Conservation (phyloP, 2,888 invertebrate genomes). For the Heteromurus nitidus region DNA sequence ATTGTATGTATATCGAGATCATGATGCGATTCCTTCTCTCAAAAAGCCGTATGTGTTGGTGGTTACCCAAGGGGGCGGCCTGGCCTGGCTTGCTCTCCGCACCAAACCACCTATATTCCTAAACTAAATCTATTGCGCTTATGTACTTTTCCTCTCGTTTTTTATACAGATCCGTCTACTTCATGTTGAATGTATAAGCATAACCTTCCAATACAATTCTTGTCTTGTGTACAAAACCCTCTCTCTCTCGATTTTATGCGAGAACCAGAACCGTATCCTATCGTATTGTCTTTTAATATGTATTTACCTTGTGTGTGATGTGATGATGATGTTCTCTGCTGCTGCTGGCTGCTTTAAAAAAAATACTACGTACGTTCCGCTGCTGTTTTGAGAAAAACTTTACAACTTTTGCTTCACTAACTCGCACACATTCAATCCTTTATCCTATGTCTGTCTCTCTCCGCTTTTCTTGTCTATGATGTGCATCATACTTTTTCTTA, state of each 20-base stretch:
- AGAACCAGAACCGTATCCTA: not conserved
- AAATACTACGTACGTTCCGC: constrained; percentile 22
- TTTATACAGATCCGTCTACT: no score
- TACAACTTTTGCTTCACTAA: constrained; percentile 23
- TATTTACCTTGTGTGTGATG: constrained; percentile 21
- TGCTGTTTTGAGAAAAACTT: constrained; percentile 37
- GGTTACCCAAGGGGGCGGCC: constrained; percentile 50
- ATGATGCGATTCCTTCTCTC: no score
- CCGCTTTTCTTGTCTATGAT: no score
- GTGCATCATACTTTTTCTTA: constrained; percentile 18
- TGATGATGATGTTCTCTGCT: no score
- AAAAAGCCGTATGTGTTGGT: not conserved
- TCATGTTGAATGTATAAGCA: not conserved
- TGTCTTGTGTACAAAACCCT: no score
- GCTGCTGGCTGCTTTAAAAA: not conserved
- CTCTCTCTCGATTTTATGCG: no score
- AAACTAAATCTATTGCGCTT: no score
- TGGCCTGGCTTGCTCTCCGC: no score
- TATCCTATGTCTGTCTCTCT: constrained; percentile 11
- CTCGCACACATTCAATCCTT: constrained; percentile 41
- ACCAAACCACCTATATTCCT: no score
- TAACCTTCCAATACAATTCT: not conserved
- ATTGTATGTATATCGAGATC: constrained; percentile 5
- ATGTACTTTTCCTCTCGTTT: no score
- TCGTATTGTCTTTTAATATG: not conserved